Conservation (phyloP, 2,113 vertebrate species). For the Mirza zaza region DNA sequence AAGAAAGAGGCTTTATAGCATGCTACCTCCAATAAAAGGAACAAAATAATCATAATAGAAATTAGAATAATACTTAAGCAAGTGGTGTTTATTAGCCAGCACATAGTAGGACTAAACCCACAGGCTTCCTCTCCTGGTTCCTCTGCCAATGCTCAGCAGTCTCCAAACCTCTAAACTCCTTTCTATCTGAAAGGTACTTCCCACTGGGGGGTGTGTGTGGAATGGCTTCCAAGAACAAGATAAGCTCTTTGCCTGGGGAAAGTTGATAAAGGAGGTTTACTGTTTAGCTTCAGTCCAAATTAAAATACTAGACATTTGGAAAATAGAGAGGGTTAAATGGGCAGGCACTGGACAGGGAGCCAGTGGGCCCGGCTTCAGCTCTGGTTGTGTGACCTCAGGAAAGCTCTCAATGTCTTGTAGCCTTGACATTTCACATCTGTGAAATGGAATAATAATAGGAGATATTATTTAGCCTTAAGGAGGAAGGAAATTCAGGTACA, state of each 20-base stretch:
- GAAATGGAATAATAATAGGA: neutral
- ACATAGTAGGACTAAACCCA: neutral
- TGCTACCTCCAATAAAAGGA: slow-evolving; percentile 9
- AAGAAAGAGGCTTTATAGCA: neutral
- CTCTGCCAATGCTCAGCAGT: neutral
- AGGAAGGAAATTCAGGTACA: neutral
- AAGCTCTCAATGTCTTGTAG: neutral
- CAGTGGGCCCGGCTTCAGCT: neutral
- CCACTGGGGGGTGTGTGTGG: neutral
- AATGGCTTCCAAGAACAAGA: neutral
- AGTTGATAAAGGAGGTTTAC: neutral
- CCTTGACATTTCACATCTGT: neutral
- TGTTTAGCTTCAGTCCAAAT: neutral
- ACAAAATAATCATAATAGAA: neutral
- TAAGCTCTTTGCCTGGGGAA: neutral
- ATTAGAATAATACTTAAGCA: slow-evolving; percentile 31
- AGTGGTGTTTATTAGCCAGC: neutral
- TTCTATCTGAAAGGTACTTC: neutral
- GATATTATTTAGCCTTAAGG: neutral
- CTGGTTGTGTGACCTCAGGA: neutral
- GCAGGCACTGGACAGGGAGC: neutral
- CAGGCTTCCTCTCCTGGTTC: neutral
- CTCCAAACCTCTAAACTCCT: neutral
- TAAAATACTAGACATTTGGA: neutral
- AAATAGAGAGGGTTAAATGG: neutral